Base-by-base conservation (phyloP, 2,888 invertebrate genomes). In the Sthenelais limicola region DNA sequence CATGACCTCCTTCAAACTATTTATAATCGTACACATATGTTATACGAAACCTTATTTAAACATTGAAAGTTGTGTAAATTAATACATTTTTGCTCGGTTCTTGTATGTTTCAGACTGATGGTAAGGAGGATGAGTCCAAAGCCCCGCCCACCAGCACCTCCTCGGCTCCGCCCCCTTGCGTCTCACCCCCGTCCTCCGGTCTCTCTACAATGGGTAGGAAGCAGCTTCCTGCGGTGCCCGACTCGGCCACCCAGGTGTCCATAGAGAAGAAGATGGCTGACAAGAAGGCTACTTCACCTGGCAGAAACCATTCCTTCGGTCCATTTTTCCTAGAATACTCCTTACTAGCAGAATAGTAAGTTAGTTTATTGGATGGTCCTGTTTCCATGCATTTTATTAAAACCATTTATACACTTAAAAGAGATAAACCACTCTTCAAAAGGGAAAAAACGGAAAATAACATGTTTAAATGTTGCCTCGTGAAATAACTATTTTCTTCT, bases 331-430 rank as follows among this genome's bases (percentile, higher is more conserved):
- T 94, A 86, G 96, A 97, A 88, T 96, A 96, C 84, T 92, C 93
- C 81, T 92, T 96, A 80, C 91, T 96, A 88, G 94, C 95, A 3
- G 96, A 97, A 90, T 97, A 95, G 96, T 96, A 91, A 92, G 94
- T 90, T 43, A 43, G 9, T 43, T 43, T n/a, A n/a, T n/a, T n/a
- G n/a, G n/a, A n/a, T n/a, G n/a, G n/a, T n/a, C n/a, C 12, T 12
- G 18, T 9, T 43, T 43, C 18, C 43, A 43, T 43, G 43, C 43
- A 43, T 43, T 9, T 43, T n/a, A n/a, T n/a, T n/a, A n/a, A n/a
- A n/a, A n/a, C n/a, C n/a, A n/a, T n/a, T n/a, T n/a, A n/a, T n/a
- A n/a, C n/a, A n/a, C n/a, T n/a, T n/a, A n/a, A n/a, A n/a, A n/a
- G n/a, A n/a, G n/a, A n/a, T n/a, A n/a, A n/a, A n/a, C n/a, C n/a